Conservation (phyloP, 2,888 invertebrate genomes). For the Eilema depressum region DNA sequence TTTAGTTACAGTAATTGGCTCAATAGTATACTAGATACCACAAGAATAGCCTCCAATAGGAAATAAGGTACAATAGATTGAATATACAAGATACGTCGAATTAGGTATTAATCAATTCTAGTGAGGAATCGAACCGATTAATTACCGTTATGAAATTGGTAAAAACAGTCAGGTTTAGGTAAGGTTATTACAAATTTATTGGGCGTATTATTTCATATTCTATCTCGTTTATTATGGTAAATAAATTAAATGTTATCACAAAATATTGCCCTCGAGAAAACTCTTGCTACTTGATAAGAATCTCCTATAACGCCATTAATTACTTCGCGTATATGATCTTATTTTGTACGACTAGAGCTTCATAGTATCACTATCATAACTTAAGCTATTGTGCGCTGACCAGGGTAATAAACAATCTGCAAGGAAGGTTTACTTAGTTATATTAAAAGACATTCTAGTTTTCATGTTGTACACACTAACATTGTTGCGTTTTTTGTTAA, state of each 20-base stretch:
- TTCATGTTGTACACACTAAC: too few relatives aligned
- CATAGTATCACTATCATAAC: conserved; percentile 5
- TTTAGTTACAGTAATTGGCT: not conserved
- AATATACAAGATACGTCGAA: too few relatives aligned
- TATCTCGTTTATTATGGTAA: not conserved
- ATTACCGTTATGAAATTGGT: too few relatives aligned
- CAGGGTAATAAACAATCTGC: not conserved
- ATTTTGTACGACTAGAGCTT: conserved; percentile 12
- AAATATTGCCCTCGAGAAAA: not conserved
- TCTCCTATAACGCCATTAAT: conserved; percentile 40
- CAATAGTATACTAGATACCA: too few relatives aligned
- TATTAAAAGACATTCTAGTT: not conserved
- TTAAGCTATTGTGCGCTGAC: not conserved
- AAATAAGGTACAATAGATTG: too few relatives aligned
- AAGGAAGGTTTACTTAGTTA: not conserved
- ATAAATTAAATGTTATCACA: not conserved
- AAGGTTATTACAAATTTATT: not conserved
- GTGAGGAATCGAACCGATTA: too few relatives aligned
- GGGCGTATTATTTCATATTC: not conserved
- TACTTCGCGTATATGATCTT: conserved; percentile 27
- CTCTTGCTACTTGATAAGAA: conserved; percentile 29
- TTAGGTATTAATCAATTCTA: too few relatives aligned
- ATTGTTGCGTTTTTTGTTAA: too few relatives aligned
- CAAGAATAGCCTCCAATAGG: too few relatives aligned
- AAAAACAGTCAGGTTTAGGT: too few relatives aligned